Percentiles rank a stretch among this genome's conserved stretches.
Conservation (phyloP, 2,888 invertebrate genomes). For the Cataglyphis altisquamis region DNA sequence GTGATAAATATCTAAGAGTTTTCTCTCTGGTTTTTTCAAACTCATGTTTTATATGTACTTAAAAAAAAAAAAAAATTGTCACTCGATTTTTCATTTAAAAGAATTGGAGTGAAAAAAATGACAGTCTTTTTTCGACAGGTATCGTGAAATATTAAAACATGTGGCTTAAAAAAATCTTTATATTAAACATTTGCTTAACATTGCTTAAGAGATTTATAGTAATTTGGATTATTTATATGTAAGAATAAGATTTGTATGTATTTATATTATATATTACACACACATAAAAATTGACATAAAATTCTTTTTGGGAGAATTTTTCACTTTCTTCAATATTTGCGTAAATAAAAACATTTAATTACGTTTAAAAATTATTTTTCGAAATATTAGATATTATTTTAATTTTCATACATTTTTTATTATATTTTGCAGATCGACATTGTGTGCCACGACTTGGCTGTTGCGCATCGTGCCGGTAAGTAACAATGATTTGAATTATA, state of each 20-base stretch:
- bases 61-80: not conserved
- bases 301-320: not conserved
- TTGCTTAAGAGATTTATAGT: not conserved
- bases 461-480: constrained; percentile 5
- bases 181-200: not conserved
- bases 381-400: not conserved
- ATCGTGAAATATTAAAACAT: not conserved
- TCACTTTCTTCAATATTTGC: not conserved
- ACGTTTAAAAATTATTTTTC: not conserved
- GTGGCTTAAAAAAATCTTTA: not conserved
- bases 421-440: constrained; percentile 6
- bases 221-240: not conserved
- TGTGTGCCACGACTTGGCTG: not conserved
- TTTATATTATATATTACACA: not conserved
- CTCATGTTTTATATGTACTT: not conserved
- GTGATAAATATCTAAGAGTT: not conserved
- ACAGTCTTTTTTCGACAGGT: not conserved
- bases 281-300: not conserved
- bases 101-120: not conserved
- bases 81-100: not conserved
- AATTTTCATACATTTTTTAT: not conserved
- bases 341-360: not conserved
- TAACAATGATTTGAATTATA: not conserved
- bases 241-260: not conserved
- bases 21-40: not conserved